Percentiles rank a stretch among this genome's conserved stretches.
These are phyloP conservation scores for Lophotis ruficrista DNA, from an alignment of 2,113 vertebrate species.

Conservation along the genomic window DNA sequence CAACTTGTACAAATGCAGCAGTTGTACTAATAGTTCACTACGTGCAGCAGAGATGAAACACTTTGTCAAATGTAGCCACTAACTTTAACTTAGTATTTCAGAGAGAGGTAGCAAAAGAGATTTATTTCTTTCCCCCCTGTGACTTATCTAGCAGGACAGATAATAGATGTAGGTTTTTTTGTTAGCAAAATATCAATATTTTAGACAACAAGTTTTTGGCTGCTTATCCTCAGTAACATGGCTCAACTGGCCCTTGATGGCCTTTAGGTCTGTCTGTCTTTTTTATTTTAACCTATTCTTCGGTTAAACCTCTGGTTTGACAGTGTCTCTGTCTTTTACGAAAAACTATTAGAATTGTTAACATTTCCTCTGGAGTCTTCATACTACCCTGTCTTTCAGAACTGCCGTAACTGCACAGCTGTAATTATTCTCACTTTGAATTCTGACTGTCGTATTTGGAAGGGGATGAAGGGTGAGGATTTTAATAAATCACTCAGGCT, in stretches of 20 bases:
- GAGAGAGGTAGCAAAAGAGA: not conserved
- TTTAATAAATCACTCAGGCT: conserved; percentile 59
- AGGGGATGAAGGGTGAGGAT: conserved; percentile 36
- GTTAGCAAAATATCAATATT: not conserved
- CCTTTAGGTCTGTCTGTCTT: not conserved
- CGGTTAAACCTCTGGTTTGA: conserved; percentile 57
- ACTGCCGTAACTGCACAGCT: conserved; percentile 49
- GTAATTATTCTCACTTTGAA: conserved; percentile 70
- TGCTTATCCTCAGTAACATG: not conserved
- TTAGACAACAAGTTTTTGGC: conserved; percentile 26
- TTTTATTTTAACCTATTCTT: conserved; percentile 51
- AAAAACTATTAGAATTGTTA: conserved; percentile 67
- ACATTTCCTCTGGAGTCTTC: conserved; percentile 69
- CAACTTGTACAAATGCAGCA: conserved; percentile 67
- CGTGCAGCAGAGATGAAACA: conserved; percentile 21
- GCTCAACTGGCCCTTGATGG: not conserved
- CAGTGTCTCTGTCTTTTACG: conserved; percentile 44
- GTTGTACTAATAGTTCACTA: conserved; percentile 52
- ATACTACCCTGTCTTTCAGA: conserved; percentile 69
- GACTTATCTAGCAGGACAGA: conserved; percentile 39
- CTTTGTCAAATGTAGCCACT: conserved; percentile 51
- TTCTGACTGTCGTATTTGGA: conserved; percentile 63
- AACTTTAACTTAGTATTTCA: conserved; percentile 54
- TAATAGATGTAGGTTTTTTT: not conserved
- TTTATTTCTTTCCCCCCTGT: conserved; percentile 1